phyloP scores from a whole-genome alignment of 2,888 invertebrate species.

The Sialis fuliginosa region DNA sequence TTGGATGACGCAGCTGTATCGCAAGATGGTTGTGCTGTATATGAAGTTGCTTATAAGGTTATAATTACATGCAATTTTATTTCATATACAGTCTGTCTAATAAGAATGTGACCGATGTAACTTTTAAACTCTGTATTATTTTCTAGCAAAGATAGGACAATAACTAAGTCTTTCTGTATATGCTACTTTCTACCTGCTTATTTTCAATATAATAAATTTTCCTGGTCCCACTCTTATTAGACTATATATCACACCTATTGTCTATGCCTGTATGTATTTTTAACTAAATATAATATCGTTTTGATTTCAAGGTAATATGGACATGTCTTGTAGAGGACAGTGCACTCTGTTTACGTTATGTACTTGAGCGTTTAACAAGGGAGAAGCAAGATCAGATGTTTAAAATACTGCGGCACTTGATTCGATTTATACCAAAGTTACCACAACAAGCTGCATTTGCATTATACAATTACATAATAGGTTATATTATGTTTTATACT shows the following conservation, averaged over 20 bases:
- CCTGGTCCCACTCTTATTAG: background rate
- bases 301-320: conserved; percentile 67
- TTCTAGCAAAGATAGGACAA: background rate
- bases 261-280: background rate
- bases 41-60: conserved; percentile 90
- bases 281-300: background rate
- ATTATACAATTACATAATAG: conserved; percentile 95
- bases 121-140: background rate
- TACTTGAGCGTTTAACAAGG: conserved; percentile 84
- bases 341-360: conserved; percentile 85
- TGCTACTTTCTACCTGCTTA: background rate
- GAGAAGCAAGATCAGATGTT: conserved; percentile 91
- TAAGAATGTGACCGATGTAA: background rate
- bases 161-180: background rate
- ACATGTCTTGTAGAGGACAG: conserved; percentile 96
- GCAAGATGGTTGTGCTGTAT: conserved; percentile 85
- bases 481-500: conserved; percentile 99
- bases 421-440: conserved; percentile 79
- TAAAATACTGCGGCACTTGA: conserved; percentile 76
- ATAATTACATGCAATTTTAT: conserved; percentile 16
- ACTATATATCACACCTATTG: background rate
- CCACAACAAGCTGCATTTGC: conserved; percentile 97
- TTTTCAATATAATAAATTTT: background rate
- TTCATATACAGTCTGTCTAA: conserved; percentile 8
- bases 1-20: conserved; percentile 94